Conservation (phyloP, 2,113 vertebrate species). For the Chitala chitala region DNA sequence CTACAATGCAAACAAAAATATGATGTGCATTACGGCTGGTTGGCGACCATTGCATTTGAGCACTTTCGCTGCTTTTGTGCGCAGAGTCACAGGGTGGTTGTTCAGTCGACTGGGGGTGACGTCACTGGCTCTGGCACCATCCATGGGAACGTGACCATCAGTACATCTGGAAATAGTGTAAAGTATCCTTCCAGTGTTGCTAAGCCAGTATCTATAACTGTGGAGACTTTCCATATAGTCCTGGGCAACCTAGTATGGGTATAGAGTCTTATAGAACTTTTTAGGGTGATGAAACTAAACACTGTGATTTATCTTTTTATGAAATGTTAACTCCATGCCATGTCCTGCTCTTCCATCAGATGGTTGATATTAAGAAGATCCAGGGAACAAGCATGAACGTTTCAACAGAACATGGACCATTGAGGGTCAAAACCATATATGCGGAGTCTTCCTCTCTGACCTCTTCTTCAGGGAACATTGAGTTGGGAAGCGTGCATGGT, state of each 20-base stretch:
- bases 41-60: background rate
- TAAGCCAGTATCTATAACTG: background rate
- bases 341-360: slow-evolving; percentile 57
- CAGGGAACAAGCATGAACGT: slow-evolving; percentile 81
- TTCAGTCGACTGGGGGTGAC: slow-evolving; percentile 73
- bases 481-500: slow-evolving; percentile 86
- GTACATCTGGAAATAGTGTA: slow-evolving; percentile 74
- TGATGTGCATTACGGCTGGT: too few species aligned
- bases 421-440: slow-evolving; percentile 84
- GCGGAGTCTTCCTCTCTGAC: slow-evolving; percentile 74
- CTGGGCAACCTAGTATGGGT: slow-evolving; percentile 23
- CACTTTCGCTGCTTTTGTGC: slow-evolving; percentile 28
- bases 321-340: background rate
- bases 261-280: too few species aligned
- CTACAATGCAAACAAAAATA: too few species aligned
- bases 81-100: slow-evolving; percentile 75
- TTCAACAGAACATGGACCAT: slow-evolving; percentile 74
- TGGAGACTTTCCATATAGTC: background rate
- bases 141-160: slow-evolving; percentile 80
- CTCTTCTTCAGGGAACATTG: slow-evolving; percentile 73
- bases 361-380: slow-evolving; percentile 80
- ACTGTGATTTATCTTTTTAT: too few species aligned
- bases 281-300: too few species aligned
- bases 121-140: slow-evolving; percentile 79
- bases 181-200: slow-evolving; percentile 20